Evolutionary conservation across 2,113 vertebrate species (phyloP).

Genomic region (Centropus unirufus): DNA sequence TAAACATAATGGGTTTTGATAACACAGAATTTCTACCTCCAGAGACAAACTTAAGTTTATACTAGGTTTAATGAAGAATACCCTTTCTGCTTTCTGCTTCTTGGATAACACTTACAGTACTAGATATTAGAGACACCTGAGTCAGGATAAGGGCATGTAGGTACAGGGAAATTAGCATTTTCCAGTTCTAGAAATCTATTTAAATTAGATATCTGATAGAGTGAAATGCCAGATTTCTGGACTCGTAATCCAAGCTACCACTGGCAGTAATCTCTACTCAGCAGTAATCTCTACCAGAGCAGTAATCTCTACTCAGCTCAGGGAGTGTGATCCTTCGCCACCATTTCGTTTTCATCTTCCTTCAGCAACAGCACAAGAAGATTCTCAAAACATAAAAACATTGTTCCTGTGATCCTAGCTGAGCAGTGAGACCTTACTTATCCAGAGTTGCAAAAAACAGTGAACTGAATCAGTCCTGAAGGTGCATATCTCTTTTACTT

Average conservation of each 20-base stretch:
- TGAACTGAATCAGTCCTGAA: background rate
- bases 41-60: background rate
- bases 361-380: background rate
- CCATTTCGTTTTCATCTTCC: background rate
- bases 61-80: background rate
- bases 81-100: background rate
- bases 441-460: rapidly evolving
- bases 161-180: background rate
- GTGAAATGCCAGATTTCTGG: background rate
- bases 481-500: background rate
- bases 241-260: background rate
- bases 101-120: background rate
- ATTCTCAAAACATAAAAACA: background rate
- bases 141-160: background rate
- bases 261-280: background rate
- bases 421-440: background rate
- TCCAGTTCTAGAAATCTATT: background rate
- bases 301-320: background rate
- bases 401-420: background rate
- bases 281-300: background rate
- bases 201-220: background rate
- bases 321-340: background rate
- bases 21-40: background rate
- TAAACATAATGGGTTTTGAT: background rate
- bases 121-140: background rate